These are phyloP conservation scores for Lasioglossum marginatum DNA, from an alignment of 2,888 invertebrate species.

Conservation along the genomic window DNA sequence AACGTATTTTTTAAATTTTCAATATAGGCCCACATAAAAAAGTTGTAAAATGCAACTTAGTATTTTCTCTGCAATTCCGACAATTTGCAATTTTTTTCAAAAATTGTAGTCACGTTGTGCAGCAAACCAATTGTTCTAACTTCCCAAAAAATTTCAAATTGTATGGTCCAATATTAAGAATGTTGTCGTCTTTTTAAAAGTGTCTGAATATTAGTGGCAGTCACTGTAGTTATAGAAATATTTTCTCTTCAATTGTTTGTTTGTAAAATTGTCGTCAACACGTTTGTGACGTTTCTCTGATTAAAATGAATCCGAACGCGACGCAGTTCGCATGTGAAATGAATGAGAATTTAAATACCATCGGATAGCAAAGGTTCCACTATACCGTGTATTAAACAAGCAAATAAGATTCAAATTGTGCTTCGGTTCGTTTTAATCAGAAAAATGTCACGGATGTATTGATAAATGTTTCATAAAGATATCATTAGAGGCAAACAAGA, in stretches of 20 bases:
- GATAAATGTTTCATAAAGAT: conserved; percentile 6
- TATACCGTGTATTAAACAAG: too few relatives aligned
- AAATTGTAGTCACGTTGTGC: too few relatives aligned
- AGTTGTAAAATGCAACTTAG: too few relatives aligned
- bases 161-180: too few relatives aligned
- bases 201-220: too few relatives aligned
- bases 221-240: neutral
- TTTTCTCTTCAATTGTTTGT: neutral
- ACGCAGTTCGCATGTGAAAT: neutral
- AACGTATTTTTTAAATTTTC: too few relatives aligned
- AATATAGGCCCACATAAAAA: too few relatives aligned
- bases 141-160: too few relatives aligned
- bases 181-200: too few relatives aligned
- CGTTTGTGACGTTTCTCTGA: neutral
- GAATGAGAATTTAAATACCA: neutral
- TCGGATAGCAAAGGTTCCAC: neutral
- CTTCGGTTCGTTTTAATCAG: neutral
- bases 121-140: too few relatives aligned
- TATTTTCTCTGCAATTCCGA: too few relatives aligned
- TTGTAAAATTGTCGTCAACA: neutral
- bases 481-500: neutral
- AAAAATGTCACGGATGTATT: neutral
- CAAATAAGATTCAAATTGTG: neutral
- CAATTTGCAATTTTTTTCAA: too few relatives aligned
- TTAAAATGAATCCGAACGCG: neutral